Conservation (phyloP, 1,140 invertebrate genomes). For the Adelges cooleyi region DNA sequence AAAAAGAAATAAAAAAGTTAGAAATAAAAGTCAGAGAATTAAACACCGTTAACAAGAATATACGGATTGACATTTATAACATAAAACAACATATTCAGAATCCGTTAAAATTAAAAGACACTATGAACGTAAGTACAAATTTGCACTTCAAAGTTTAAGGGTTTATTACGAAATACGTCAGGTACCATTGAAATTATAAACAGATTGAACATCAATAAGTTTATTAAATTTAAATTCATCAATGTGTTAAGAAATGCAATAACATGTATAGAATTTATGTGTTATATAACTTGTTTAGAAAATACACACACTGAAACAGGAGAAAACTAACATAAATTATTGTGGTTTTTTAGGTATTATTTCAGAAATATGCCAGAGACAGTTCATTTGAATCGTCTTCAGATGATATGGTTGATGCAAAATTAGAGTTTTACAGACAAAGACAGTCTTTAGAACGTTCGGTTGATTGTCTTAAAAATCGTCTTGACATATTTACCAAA, state of each 20-base stretch:
- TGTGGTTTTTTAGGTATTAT: not conserved
- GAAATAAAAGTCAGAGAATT: constrained; percentile 48
- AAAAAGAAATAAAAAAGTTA: constrained; percentile 57
- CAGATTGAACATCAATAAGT: too few species aligned
- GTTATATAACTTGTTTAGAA: too few species aligned
- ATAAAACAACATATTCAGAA: constrained; percentile 64
- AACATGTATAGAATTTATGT: too few species aligned
- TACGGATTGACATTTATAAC: constrained; percentile 66
- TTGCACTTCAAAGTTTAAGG: too few species aligned
- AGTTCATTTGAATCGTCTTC: not conserved
- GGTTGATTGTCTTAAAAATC: not conserved
- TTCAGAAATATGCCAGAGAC: not conserved
- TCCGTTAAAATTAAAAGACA: constrained; percentile 59
- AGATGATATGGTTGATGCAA: not conserved
- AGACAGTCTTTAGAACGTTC: constrained; percentile 2
- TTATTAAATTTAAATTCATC: too few species aligned
- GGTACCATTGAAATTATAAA: too few species aligned
- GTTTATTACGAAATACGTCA: too few species aligned
- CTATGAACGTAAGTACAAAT: constrained; percentile 53
- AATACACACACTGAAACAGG: too few species aligned
- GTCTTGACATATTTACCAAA: not conserved
- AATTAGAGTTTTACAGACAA: not conserved
- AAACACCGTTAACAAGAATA: constrained; percentile 55
- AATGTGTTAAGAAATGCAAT: too few species aligned
- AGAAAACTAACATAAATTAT: too few species aligned